A percentile compares a stretch with the other conserved stretches of the same genome.
These are phyloP conservation scores for Metopia argyrocephala DNA, from an alignment of 2,888 invertebrate genomes.

Conservation along the genomic window DNA sequence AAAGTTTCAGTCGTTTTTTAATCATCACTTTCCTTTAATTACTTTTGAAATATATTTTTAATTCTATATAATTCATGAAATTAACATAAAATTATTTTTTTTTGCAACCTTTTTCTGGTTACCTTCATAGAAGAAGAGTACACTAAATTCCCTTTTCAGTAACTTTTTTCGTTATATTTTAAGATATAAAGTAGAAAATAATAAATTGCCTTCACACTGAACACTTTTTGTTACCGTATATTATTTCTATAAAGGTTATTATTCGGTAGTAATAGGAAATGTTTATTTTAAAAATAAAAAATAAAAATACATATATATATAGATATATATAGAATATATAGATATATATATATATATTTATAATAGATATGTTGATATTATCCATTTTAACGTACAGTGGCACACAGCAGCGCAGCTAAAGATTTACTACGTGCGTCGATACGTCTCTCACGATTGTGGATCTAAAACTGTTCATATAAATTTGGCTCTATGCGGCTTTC, in stretches of 20 bases:
- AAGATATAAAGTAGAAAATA: neutral
- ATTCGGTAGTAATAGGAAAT: neutral
- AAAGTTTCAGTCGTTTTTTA: no score
- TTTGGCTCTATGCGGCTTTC: constrained; percentile 47
- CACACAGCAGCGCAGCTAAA: constrained; percentile 55
- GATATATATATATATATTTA: neutral
- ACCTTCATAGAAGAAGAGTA: no score
- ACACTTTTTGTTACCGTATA: neutral
- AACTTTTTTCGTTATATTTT: no score
- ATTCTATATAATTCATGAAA: no score
- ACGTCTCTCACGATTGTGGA: constrained; percentile 72
- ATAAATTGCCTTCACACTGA: neutral
- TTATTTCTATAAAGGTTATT: neutral
- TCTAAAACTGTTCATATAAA: constrained; percentile 70
- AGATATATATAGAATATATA: neutral
- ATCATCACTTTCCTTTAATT: no score
- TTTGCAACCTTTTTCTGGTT: no score
- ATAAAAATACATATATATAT: neutral
- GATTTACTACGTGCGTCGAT: constrained; percentile 66
- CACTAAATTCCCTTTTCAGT: no score
- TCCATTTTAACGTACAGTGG: constrained; percentile 52
- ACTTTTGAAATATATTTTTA: no score
- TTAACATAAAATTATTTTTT: no score
- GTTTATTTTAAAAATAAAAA: neutral
- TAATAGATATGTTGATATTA: neutral